Conservation (phyloP, 35 echinoderm and acorn worm species). For the Strongylocentrotus purpuratus region DNA sequence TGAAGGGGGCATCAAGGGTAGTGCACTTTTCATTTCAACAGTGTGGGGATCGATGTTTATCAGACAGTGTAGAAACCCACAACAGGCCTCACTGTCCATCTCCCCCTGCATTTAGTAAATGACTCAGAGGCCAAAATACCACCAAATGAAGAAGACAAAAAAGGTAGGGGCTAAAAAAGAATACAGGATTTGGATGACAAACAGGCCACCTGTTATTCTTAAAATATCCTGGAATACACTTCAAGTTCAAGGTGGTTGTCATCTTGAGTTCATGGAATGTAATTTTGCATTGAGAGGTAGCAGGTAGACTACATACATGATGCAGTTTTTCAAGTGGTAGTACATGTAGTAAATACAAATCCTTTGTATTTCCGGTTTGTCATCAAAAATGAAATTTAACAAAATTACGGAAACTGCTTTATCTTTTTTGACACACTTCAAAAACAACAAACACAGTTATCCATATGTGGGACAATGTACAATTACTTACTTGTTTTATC, state of each 20-base stretch:
- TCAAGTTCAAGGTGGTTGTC: neutral
- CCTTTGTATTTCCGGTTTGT: too few relatives aligned
- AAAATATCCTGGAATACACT: neutral
- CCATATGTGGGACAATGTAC: neutral
- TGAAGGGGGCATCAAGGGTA: neutral
- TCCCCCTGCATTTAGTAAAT: neutral
- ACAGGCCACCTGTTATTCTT: neutral
- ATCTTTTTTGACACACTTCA: neutral
- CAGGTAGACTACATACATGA: too few relatives aligned
- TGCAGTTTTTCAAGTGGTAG: too few relatives aligned
- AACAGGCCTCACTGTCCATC: neutral
- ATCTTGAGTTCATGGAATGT: neutral
- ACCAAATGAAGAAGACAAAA: too few relatives aligned
- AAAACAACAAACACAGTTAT: neutral
- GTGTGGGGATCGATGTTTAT: neutral
- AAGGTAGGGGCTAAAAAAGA: neutral
- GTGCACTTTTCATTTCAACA: neutral
- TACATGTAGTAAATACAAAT: too few relatives aligned
- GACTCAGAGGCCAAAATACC: neutral
- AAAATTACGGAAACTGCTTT: too few relatives aligned
- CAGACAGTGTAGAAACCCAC: neutral
- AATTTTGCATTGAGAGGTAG: too few relatives aligned
- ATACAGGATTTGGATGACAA: neutral
- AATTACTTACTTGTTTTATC: slow-evolving; percentile 8
- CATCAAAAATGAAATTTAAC: too few relatives aligned